Conservation (phyloP, 2,113 vertebrate genomes). For the Microtus ochrogaster region DNA sequence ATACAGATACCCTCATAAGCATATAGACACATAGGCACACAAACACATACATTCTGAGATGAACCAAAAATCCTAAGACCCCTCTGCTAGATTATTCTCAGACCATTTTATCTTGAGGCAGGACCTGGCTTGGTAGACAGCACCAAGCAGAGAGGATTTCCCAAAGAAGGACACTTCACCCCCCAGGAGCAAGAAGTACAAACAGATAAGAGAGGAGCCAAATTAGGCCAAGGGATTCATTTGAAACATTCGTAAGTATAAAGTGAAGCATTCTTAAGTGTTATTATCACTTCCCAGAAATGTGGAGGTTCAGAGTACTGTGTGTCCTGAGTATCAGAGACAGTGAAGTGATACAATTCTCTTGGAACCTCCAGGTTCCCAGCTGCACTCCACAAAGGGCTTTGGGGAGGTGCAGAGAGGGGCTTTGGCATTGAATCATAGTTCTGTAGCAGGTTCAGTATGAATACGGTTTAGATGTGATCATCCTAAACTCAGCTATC, state of each 20-base stretch:
- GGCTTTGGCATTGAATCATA: neutral
- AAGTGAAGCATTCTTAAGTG: neutral
- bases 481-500: neutral
- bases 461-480: neutral
- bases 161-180: constrained; percentile 12
- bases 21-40: neutral
- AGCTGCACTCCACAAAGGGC: neutral
- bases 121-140: neutral
- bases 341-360: neutral
- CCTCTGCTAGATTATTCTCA: neutral
- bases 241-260: neutral
- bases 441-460: neutral
- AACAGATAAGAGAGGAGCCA: constrained; percentile 32
- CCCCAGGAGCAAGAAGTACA: neutral
- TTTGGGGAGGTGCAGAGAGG: neutral
- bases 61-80: constrained; percentile 28
- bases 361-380: neutral
- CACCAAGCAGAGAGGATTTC: neutral
- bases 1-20: neutral
- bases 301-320: neutral
- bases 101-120: constrained; percentile 33
- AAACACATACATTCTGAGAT: neutral
- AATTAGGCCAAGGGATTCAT: neutral
- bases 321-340: neutral
- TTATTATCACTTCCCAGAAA: neutral